Evolutionary conservation across 2,888 invertebrate genomes (phyloP).

Genomic region (Fabriciana adippe): DNA sequence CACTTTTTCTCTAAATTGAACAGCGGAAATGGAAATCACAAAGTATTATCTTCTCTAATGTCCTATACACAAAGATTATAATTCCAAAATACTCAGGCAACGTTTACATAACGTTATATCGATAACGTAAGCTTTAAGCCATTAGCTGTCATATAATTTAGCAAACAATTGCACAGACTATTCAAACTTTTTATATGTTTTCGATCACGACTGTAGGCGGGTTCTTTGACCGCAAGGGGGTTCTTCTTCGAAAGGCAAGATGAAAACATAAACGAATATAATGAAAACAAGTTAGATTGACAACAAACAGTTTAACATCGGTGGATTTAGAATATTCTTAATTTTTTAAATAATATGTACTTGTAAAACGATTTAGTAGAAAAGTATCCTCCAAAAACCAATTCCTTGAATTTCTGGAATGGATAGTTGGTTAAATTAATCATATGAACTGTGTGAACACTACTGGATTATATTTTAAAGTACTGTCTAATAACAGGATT

Average conservation of each 20-base stretch:
- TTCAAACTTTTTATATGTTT: slow-evolving; percentile 2
- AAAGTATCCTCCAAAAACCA: too few relatives aligned
- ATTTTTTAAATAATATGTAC: too few relatives aligned
- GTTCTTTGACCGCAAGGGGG: neutral
- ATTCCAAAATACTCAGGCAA: slow-evolving; percentile 35
- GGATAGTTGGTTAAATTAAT: too few relatives aligned
- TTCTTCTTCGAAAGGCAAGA: neutral
- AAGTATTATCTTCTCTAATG: slow-evolving; percentile 28
- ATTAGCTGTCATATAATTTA: slow-evolving; percentile 39
- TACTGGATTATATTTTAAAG: too few relatives aligned
- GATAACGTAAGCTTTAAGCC: slow-evolving; percentile 37
- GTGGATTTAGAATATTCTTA: too few relatives aligned
- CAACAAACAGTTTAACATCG: too few relatives aligned
- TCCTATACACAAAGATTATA: slow-evolving; percentile 23
- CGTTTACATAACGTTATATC: slow-evolving; percentile 46
- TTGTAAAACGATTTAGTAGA: too few relatives aligned
- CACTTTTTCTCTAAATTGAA: slow-evolving; percentile 29
- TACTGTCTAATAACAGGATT: too few relatives aligned
- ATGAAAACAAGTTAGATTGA: too few relatives aligned
- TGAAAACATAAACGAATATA: too few relatives aligned
- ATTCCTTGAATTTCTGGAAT: too few relatives aligned
- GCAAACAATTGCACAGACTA: slow-evolving; percentile 33
- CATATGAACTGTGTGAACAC: too few relatives aligned
- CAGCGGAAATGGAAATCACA: slow-evolving; percentile 22
- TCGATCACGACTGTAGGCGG: slow-evolving; percentile 10